Evolutionary conservation across 2,888 invertebrate genomes (phyloP).

Genomic region (Hylaea fasciaria): DNA sequence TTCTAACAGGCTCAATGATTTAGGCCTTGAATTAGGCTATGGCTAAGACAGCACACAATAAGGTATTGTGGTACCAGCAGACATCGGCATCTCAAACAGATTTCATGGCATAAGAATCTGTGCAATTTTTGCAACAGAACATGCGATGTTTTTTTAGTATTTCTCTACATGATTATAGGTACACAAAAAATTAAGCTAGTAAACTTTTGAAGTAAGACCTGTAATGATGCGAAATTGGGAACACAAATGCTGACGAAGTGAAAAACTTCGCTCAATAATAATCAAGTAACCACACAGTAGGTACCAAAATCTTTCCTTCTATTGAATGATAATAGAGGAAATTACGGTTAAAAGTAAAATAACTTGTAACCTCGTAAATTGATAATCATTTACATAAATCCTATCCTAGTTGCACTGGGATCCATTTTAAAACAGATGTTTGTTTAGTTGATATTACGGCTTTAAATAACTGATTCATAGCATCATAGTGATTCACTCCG

Average conservation of each 20-base stretch:
- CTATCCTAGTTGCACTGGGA: background rate
- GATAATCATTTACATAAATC: too few relatives aligned
- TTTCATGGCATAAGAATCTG: background rate
- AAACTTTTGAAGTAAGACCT: too few relatives aligned
- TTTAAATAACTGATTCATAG: constrained; percentile 37
- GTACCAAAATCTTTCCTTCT: too few relatives aligned
- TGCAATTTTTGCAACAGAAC: background rate
- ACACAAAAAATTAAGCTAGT: too few relatives aligned
- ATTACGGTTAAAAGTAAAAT: too few relatives aligned
- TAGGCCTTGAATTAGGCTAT: constrained; percentile 26
- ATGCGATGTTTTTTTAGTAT: background rate
- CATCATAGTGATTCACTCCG: constrained; percentile 36
- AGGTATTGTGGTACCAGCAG: constrained; percentile 19
- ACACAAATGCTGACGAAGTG: too few relatives aligned
- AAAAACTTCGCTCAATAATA: too few relatives aligned
- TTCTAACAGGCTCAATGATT: constrained; percentile 22
- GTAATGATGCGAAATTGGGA: too few relatives aligned
- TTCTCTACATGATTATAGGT: background rate
- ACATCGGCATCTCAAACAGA: constrained; percentile 20
- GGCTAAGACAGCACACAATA: constrained; percentile 22
- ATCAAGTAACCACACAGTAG: too few relatives aligned
- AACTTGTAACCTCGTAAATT: too few relatives aligned
- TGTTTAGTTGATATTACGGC: constrained; percentile 16
- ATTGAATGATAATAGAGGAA: too few relatives aligned
- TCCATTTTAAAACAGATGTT: constrained; percentile 3